Base-by-base conservation (phyloP, 2,888 invertebrate species). In the Neoaliturus tenellus region DNA sequence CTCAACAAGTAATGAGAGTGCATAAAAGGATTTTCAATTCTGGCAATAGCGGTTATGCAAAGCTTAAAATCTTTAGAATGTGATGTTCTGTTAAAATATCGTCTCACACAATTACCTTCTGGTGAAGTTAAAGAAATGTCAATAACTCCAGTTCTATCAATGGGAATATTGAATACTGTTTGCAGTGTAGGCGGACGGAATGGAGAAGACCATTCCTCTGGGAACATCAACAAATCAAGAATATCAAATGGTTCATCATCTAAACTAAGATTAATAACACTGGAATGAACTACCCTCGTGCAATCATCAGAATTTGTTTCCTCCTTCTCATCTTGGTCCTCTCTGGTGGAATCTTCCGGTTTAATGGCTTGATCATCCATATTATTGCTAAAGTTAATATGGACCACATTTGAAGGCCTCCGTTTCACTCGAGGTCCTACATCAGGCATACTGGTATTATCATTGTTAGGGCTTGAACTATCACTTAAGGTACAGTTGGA, bases 21-120 rank as follows among this genome's bases (percentile, higher is more conserved):
- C 35, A 81, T 25, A 44, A 81, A 81, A 17, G 67, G 67, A 81
- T 81, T 81, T 67, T 81, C 81, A 20, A 81, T 81, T n/a, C 81
- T 31, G 3, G 41, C 41, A 44, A 81, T 67, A 0, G 35, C 67
- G n/a, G 41, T 67, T 10, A 81, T 67, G 1, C 4, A n/a, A 10
- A 81, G 44, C 25, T 41, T 12, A 25, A 75, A 75, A 20, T 75
- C 75, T 25, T 28, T 81, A 25, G 62, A 35, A 44, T 58, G 67
- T 33, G 81, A 62, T 8, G 81, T 25, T 44, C 58, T 67, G 31
- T 33, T 35, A 39, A 81, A 81, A n/a, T 35, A 41, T 17, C 28
- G 41, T 17, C 31, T 39, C 3, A 81, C 39, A 0, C 41, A 41
- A 5, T 44, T 33, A 6, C 81, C 81, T 33, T 81, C 81, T 1